Evolutionary conservation across 2,797 vertebrate genomes (phyloP).

Genomic region (Vipera ursinii): DNA sequence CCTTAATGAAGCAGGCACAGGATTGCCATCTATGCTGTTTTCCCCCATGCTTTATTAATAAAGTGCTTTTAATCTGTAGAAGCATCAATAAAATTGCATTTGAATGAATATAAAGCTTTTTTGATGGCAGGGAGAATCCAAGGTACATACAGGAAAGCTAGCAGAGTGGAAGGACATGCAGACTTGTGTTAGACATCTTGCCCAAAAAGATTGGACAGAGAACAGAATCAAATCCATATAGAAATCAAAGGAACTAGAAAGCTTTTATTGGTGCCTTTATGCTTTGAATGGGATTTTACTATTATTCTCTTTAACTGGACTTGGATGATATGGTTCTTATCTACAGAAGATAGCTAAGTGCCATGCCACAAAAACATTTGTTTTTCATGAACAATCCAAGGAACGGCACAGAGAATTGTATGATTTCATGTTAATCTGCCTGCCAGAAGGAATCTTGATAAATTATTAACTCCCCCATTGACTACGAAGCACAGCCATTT

Average conservation of each 20-base stretch:
- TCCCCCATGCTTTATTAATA: conserved; percentile 36
- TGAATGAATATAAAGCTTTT: conserved; percentile 48
- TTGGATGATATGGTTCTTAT: background rate
- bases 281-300: background rate
- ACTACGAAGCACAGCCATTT: conserved; percentile 35
- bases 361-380: background rate
- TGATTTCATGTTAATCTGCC: conserved; percentile 15
- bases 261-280: too few relatives aligned
- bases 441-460: conserved; percentile 34
- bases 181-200: conserved; percentile 43
- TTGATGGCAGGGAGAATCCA: conserved; percentile 2
- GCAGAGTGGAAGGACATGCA: conserved; percentile 32
- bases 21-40: background rate
- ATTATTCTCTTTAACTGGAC: background rate
- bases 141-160: conserved; percentile 51
- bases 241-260: background rate
- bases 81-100: conserved; percentile 39
- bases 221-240: conserved; percentile 1
- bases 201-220: conserved; percentile 16
- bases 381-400: background rate
- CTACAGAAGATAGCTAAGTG: background rate
- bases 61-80: conserved; percentile 45
- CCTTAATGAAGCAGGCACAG: conserved; percentile 18
- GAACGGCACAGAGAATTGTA: background rate
- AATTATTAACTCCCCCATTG: conserved; percentile 35